Conservation (phyloP, 2,888 invertebrate genomes). For the Hylaea fasciaria region DNA sequence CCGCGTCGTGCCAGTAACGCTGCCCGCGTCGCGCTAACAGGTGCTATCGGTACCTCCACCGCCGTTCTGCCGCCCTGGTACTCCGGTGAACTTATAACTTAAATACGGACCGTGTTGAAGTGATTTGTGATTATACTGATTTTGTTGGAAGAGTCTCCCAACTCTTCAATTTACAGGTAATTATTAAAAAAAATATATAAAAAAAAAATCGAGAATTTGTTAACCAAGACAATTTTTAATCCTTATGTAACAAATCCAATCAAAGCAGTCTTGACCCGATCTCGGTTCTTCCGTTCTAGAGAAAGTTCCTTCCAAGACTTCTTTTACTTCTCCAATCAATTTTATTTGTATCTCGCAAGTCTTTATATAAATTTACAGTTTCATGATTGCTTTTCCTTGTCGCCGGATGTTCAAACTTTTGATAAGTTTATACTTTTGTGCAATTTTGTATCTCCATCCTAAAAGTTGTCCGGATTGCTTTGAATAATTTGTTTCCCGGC, state of each 20-base stretch:
- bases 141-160: conserved; percentile 9
- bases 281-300: conserved; percentile 24
- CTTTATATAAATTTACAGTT: conserved; percentile 16
- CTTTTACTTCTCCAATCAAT: conserved; percentile 22
- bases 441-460: conserved; percentile 28
- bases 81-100: conserved; percentile 50
- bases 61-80: conserved; percentile 64
- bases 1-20: conserved; percentile 76
- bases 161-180: conserved; percentile 32
- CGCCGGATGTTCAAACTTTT: conserved; percentile 17
- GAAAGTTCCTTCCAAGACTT: conserved; percentile 28
- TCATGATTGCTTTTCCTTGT: conserved; percentile 19
- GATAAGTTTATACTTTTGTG: conserved; percentile 23
- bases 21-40: conserved; percentile 79
- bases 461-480: conserved; percentile 11
- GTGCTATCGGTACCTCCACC: conserved; percentile 66
- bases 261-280: conserved; percentile 32
- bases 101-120: conserved; percentile 58
- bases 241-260: conserved; percentile 20
- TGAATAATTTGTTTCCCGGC: background rate
- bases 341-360: conserved; percentile 27
- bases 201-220: background rate
- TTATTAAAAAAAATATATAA: background rate
- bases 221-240: conserved; percentile 1
- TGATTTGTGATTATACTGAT: conserved; percentile 51